Conservation (phyloP, 2,797 vertebrate genomes). For the Hafferia zeledoni region DNA sequence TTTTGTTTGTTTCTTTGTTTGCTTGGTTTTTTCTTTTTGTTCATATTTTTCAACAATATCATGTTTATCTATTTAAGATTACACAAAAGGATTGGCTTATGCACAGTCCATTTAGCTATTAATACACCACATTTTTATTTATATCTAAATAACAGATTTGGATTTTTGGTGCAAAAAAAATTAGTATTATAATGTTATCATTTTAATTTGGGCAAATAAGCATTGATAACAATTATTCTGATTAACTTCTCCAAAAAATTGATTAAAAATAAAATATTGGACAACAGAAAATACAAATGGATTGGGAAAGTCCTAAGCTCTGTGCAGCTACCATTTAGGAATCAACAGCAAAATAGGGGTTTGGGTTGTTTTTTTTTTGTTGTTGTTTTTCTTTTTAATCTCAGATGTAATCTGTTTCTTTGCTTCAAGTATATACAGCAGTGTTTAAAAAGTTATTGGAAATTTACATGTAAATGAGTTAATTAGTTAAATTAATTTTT, state of each 20-base stretch:
- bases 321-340: neutral
- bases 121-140: neutral
- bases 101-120: neutral
- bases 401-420: neutral
- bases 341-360: rapidly evolving
- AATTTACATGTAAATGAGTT: neutral
- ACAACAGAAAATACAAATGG: neutral
- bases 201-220: neutral
- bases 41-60: neutral
- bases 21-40: neutral
- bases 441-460: neutral
- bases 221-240: neutral
- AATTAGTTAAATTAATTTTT: neutral
- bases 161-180: neutral
- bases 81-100: neutral
- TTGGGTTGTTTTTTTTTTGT: too few species aligned
- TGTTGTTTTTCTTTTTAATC: neutral
- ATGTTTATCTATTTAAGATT: neutral
- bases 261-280: neutral
- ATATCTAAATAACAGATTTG: neutral
- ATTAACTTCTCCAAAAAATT: rapidly evolving
- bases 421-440: neutral
- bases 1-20: neutral
- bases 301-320: neutral
- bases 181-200: neutral